Evolutionary conservation across 2,797 vertebrate species (phyloP).

Genomic region (Erpetoichthys calabaricus): DNA sequence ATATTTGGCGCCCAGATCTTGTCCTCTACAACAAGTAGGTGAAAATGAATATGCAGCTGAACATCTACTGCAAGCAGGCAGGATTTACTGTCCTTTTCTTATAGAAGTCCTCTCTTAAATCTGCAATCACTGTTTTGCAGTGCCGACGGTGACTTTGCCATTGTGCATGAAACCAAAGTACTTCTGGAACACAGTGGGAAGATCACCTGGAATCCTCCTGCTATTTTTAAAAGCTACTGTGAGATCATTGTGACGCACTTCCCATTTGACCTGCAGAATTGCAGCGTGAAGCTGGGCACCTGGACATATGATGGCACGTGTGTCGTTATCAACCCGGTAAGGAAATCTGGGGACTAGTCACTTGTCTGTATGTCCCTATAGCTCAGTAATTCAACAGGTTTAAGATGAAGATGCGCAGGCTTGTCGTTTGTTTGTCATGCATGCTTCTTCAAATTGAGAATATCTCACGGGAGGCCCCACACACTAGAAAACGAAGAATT

Average conservation of each 20-base stretch:
- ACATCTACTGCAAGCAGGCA: not conserved
- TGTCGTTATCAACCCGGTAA: constrained; percentile 75
- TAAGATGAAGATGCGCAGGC: no score
- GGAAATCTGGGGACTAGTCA: not conserved
- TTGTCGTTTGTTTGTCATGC: no score
- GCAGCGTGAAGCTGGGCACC: constrained; percentile 90
- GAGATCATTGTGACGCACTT: constrained; percentile 92
- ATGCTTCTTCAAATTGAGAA: no score
- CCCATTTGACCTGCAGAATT: constrained; percentile 93
- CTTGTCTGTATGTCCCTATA: no score
- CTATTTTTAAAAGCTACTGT: constrained; percentile 97
- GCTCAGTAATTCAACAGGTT: constrained; percentile 6
- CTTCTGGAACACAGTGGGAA: constrained; percentile 73
- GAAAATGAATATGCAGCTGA: constrained; percentile 2
- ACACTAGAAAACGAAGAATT: no score
- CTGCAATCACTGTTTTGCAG: constrained; percentile 30
- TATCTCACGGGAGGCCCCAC: no score
- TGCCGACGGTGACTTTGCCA: constrained; percentile 87
- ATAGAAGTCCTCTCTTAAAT: not conserved
- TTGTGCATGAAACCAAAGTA: constrained; percentile 84
- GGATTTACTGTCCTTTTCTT: not conserved
- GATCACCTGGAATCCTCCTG: constrained; percentile 87
- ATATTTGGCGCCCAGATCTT: constrained; percentile 83
- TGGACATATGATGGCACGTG: constrained; percentile 80
- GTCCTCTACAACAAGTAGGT: constrained; percentile 94